Conservation (phyloP, 2,113 vertebrate genomes). For the Corythornis cristatus region DNA sequence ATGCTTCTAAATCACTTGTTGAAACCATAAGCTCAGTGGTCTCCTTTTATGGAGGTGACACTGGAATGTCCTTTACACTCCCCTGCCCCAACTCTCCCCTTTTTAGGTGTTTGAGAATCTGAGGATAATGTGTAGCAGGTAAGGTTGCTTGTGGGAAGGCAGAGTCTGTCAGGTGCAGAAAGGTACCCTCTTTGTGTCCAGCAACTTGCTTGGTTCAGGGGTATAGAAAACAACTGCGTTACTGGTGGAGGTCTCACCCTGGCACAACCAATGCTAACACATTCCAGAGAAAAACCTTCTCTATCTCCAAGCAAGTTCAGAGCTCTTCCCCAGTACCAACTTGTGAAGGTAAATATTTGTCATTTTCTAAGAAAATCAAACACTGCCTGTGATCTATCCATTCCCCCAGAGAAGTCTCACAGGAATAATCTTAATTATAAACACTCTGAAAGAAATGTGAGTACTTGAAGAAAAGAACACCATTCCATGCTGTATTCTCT, state of each 20-base stretch:
- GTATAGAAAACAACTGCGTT: not conserved
- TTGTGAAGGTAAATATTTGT: not conserved
- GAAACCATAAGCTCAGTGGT: not conserved
- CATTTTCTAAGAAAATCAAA: not conserved
- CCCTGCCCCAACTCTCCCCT: no score
- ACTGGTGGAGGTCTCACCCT: not conserved
- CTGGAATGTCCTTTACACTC: not conserved
- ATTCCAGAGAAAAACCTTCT: not conserved
- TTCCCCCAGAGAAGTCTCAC: not conserved
- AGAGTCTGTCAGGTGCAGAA: not conserved
- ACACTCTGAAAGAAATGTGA: not conserved
- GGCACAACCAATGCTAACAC: not conserved
- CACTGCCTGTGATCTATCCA: not conserved
- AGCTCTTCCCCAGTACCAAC: not conserved
- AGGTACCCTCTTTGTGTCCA: not conserved
- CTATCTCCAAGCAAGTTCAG: not conserved
- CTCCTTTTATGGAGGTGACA: not conserved
- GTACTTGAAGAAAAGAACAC: slow-evolving; percentile 18
- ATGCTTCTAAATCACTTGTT: not conserved
- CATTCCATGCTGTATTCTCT: not conserved
- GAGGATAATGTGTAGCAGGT: not conserved
- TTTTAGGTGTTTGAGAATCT: not conserved
- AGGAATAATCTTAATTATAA: not conserved
- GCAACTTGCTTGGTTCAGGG: not conserved
- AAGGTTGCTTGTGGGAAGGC: not conserved